phyloP scores from a whole-genome alignment of 1,140 invertebrate genomes.

The Planococcus citri region DNA sequence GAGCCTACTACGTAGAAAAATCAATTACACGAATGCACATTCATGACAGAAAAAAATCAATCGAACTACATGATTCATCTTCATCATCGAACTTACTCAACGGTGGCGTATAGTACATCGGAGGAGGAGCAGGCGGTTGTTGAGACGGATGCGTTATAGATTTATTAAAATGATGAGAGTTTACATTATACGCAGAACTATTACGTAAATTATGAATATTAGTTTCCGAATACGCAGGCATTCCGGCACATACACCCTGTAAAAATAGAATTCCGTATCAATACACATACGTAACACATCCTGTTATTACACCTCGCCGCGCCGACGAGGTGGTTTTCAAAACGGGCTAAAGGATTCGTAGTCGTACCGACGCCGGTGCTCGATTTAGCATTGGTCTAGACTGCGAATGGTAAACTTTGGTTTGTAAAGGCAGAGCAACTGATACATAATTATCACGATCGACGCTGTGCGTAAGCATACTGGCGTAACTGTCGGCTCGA shows the following conservation, averaged over 20 bases:
- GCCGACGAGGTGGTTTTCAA: no score
- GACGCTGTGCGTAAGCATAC: neutral
- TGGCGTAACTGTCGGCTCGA: constrained; percentile 3
- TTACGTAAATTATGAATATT: neutral
- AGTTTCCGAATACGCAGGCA: neutral
- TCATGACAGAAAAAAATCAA: no score
- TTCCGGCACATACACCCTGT: neutral
- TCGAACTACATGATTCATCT: neutral
- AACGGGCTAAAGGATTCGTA: no score
- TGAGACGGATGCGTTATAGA: neutral
- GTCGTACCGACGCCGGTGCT: neutral
- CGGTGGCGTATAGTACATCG: neutral
- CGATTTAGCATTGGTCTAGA: constrained; percentile 4
- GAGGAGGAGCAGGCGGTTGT: neutral
- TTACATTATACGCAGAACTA: neutral
- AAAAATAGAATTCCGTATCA: neutral
- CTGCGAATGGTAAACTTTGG: constrained; percentile 9
- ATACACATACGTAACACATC: neutral
- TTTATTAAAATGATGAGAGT: neutral
- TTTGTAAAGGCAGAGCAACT: neutral
- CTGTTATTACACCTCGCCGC: no score
- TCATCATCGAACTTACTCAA: neutral
- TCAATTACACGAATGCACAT: no score
- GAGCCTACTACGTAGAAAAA: constrained; percentile 25
- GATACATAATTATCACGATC: constrained; percentile 9